Evolutionary conservation across 2,113 vertebrate genomes (phyloP), one percentile per base, ranked within the genome.

Genomic region (Steatornis caripensis): DNA sequence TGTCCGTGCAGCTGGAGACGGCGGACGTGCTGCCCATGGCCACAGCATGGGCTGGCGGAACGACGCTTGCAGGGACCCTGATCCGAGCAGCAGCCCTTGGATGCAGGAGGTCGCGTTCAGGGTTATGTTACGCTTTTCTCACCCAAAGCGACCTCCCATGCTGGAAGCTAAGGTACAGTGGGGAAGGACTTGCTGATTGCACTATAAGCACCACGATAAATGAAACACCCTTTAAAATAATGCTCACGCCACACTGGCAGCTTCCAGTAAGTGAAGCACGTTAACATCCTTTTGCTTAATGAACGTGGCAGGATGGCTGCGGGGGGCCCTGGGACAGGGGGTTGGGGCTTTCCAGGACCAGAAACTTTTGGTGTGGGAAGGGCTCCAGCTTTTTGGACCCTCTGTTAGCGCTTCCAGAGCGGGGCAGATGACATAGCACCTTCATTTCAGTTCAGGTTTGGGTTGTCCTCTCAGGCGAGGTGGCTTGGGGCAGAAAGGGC

Each of bases 21-120:
- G n/a, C n/a, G n/a, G n/a, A n/a, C n/a, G n/a, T n/a, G n/a, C n/a
- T n/a, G n/a, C n/a, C n/a, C n/a, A n/a, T n/a, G n/a, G n/a, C n/a
- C n/a, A n/a, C n/a, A n/a, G n/a, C n/a, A n/a, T n/a, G n/a, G n/a
- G n/a, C n/a, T n/a, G 72, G 45, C 20, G 43, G 8, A 21, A 43
- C 22, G 64, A 34, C 1, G 2, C 27, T 7, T 2, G 2, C 0
- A 1, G 34, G 65, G 55, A 53, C 18, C 46, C 74, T 12, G 27
- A 36, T 6, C 22, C 2, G 1, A 45, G 27, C 32, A 34, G 46
- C 64, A 45, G 53, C 37, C 41, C 29, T 19, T 46, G 55, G 49
- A 48, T 53, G 57, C 1, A 1, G 39, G 29, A 29, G 30, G 24
- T 60, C 45, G n/a, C 13, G 29, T 34, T 60, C 34, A 37, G 34